phyloP scores from a whole-genome alignment of 1,140 invertebrate species.

The Phortica variegata region DNA sequence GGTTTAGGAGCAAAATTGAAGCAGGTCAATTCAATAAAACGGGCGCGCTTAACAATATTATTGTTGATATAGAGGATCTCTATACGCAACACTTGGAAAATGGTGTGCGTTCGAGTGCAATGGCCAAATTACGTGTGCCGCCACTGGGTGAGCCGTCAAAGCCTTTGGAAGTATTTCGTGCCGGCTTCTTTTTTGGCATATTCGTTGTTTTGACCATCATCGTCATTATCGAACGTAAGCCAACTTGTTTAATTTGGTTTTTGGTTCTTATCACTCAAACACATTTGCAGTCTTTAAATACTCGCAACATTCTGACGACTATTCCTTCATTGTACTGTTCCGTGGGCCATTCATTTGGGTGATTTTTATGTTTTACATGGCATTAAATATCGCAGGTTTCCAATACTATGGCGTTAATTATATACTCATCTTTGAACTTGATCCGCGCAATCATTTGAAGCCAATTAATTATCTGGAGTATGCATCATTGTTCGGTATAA shows the following conservation, averaged over 20 bases:
- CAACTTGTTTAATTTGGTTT: too few species aligned
- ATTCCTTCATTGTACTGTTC: slow-evolving; percentile 58
- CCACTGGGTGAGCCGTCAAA: slow-evolving; percentile 67
- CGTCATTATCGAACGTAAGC: slow-evolving; percentile 61
- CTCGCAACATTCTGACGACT: too few species aligned
- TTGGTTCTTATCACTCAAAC: too few species aligned
- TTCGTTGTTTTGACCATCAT: slow-evolving; percentile 63
- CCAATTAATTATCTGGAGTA: slow-evolving; percentile 70
- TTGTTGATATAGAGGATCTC: slow-evolving; percentile 66
- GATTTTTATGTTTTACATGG: slow-evolving; percentile 66
- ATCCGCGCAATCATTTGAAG: slow-evolving; percentile 68
- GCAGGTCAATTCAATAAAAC: slow-evolving; percentile 3
- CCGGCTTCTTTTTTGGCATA: slow-evolving; percentile 66
- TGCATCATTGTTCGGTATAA: slow-evolving; percentile 65
- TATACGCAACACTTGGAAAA: slow-evolving; percentile 68
- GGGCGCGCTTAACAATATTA: slow-evolving; percentile 51
- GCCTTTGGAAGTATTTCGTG: slow-evolving; percentile 64
- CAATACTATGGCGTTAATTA: slow-evolving; percentile 75
- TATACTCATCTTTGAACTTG: slow-evolving; percentile 76
- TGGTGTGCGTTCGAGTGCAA: slow-evolving; percentile 69
- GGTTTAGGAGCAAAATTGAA: slow-evolving; percentile 11
- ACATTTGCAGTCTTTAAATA: too few species aligned
- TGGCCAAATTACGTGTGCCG: slow-evolving; percentile 72
- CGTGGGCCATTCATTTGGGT: slow-evolving; percentile 67
- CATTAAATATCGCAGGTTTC: slow-evolving; percentile 73